phyloP scores from a whole-genome alignment of 2,113 vertebrate genomes.

The Phrynosoma blainvillii region DNA sequence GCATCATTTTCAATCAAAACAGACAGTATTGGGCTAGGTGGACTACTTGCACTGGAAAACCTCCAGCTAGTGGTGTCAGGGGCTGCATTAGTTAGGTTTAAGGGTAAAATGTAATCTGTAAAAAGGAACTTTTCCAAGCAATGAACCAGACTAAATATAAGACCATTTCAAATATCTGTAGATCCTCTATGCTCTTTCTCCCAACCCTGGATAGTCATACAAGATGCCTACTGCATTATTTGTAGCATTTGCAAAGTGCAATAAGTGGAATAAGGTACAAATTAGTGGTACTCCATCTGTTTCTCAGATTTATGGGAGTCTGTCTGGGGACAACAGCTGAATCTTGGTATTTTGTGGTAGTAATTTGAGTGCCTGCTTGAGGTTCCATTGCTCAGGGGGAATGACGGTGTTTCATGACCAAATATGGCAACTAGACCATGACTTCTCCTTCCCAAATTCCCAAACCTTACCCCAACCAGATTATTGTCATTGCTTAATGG shows the following conservation, averaged over 20 bases:
- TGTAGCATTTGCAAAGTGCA: constrained; percentile 2
- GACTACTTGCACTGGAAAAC: neutral
- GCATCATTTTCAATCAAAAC: neutral
- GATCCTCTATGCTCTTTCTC: neutral
- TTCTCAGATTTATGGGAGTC: constrained; percentile 25
- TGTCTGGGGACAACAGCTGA: constrained; percentile 16
- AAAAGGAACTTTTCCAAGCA: neutral
- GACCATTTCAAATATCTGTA: neutral
- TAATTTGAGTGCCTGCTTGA: neutral
- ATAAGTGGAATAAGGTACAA: constrained; percentile 1
- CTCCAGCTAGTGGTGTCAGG: neutral
- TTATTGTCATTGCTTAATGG: neutral
- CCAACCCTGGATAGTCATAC: neutral
- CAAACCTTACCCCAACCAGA: neutral
- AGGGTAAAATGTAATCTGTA: neutral
- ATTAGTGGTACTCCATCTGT: constrained; percentile 6
- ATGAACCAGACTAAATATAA: neutral
- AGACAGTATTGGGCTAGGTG: neutral
- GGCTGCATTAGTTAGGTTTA: neutral
- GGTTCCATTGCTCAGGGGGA: neutral
- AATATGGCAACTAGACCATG: neutral
- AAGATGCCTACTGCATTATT: neutral
- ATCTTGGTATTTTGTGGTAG: constrained; percentile 19
- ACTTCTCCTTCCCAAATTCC: neutral
- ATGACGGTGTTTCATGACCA: neutral